Evolutionary conservation across 1,140 invertebrate species (phyloP), one percentile per base, ranked within the genome.

Genomic region (Amyelois transitella): DNA sequence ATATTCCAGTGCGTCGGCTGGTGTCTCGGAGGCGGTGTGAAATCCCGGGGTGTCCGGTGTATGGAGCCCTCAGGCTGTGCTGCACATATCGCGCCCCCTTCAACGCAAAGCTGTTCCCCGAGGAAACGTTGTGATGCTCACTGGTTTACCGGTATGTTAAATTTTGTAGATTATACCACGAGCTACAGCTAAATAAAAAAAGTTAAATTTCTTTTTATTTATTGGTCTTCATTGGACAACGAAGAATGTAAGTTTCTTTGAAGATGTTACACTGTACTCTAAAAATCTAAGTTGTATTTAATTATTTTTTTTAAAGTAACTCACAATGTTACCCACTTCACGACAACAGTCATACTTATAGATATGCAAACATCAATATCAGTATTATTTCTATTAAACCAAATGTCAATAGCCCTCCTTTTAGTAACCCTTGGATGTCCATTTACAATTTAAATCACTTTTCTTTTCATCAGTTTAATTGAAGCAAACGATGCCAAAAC

Each of bases 21-120:
- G 69, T 94, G 93, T 65, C 70, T 83, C 3, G 92, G 93, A 0
- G 89, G 90, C 21, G 93, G 93, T 0, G 77, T 91, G 1, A 92
- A 93, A 72, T 91, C 90, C 14, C 82, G 93, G 7, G 90, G 91
- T 17, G 91, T 93, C 2, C 85, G 91, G 12, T 94, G 93, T 62
- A 89, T 91, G 1, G 89, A 90, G 3, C 83, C 86, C 0, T 55
- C 79, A 4, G 88, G 86, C 3, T 93, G 92, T 67, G 83, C 90
- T 19, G 65, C 83, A 2, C 76, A 75, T 14, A 73, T 85, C 12
- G 88, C 89, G 21, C 92, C 92, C 0, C 68, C 77, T 24, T 72
- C 81, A 5, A 86, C 88, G 4, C 83, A 91, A 59, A 75, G 89
- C 5, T 94, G 93, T 65, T 74, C 89, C 24, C 88, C 89, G 18